A percentile compares a stretch with the other conserved stretches of the same genome.
These are phyloP conservation scores for Therioaphis trifolii DNA, from an alignment of 2,888 invertebrate species.

Conservation along the genomic window DNA sequence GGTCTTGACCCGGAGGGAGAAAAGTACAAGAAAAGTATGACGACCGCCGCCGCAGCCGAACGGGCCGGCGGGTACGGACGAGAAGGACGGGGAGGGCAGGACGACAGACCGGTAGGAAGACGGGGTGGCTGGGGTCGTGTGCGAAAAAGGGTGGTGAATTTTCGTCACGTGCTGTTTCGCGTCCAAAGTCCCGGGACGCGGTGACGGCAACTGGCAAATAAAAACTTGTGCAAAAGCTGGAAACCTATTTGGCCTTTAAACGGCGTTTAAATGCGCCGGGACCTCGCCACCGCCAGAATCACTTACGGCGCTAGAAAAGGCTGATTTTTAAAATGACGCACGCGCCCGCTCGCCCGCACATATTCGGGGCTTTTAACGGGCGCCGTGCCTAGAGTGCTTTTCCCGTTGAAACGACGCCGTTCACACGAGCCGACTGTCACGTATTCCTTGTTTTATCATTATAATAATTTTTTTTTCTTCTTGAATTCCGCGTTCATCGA, in stretches of 20 bases:
- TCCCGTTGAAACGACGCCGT: not conserved
- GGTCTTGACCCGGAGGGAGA: conserved; percentile 24
- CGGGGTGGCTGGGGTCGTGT: not conserved
- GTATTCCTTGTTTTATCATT: too few species aligned
- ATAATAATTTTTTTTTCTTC: too few species aligned
- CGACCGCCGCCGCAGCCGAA: not conserved
- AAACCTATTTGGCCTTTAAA: conserved; percentile 57
- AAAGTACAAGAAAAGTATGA: conserved; percentile 46
- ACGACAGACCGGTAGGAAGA: not conserved
- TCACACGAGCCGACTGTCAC: too few species aligned
- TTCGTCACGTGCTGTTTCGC: conserved; percentile 57
- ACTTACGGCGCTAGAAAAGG: conserved; percentile 41
- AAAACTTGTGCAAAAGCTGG: conserved; percentile 44
- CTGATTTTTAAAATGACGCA: conserved; percentile 54
- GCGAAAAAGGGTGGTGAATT: conserved; percentile 45
- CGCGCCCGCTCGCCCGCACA: not conserved
- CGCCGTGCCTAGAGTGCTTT: conserved; percentile 22
- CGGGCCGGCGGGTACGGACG: not conserved
- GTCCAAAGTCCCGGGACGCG: conserved; percentile 44
- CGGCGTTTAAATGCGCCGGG: conserved; percentile 40
- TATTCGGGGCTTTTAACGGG: conserved; percentile 28
- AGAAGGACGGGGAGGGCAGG: not conserved
- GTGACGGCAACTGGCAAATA: conserved; percentile 40
- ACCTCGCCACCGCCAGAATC: conserved; percentile 34
- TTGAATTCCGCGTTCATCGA: too few species aligned